phyloP scores from a whole-genome alignment of 2,888 invertebrate genomes.

The Andrena hattorfiana region DNA sequence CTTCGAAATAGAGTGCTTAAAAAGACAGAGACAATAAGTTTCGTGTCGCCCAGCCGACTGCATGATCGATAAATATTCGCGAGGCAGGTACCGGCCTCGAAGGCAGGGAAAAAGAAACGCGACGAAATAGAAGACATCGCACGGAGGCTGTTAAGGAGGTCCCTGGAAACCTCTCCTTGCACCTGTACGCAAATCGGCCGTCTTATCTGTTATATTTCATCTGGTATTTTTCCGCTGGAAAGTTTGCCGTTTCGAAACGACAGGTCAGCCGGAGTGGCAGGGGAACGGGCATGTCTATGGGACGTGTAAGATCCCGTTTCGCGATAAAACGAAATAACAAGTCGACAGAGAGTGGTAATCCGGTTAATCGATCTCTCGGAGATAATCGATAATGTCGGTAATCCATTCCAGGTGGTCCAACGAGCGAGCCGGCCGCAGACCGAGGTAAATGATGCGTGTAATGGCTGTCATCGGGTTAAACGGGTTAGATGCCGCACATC shows the following conservation, averaged over 20 bases:
- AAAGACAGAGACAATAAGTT: neutral
- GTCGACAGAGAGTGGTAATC: conserved; percentile 79
- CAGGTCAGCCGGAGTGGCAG: conserved; percentile 43
- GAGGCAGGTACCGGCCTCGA: neutral
- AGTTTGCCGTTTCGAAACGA: conserved; percentile 65
- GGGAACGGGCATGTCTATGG: conserved; percentile 60
- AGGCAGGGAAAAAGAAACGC: conserved; percentile 1
- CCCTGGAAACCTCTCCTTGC: conserved; percentile 5
- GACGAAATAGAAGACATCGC: conserved; percentile 9
- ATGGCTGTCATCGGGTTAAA: conserved; percentile 81
- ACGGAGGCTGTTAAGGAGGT: conserved; percentile 1
- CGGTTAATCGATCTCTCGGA: conserved; percentile 83
- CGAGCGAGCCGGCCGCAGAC: conserved; percentile 68
- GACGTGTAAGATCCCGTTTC: conserved; percentile 79
- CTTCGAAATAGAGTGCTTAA: neutral
- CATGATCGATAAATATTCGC: conserved; percentile 18
- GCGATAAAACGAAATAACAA: conserved; percentile 83
- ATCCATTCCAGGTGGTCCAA: conserved; percentile 81
- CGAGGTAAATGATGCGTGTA: conserved; percentile 83
- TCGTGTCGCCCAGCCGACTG: neutral
- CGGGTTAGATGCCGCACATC: conserved; percentile 75
- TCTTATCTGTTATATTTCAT: conserved; percentile 55
- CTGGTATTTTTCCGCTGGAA: conserved; percentile 53
- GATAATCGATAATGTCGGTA: conserved; percentile 84
- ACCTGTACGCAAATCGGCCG: conserved; percentile 36